Conservation (phyloP, 2,113 vertebrate species). For the Todiramphus chloris region DNA sequence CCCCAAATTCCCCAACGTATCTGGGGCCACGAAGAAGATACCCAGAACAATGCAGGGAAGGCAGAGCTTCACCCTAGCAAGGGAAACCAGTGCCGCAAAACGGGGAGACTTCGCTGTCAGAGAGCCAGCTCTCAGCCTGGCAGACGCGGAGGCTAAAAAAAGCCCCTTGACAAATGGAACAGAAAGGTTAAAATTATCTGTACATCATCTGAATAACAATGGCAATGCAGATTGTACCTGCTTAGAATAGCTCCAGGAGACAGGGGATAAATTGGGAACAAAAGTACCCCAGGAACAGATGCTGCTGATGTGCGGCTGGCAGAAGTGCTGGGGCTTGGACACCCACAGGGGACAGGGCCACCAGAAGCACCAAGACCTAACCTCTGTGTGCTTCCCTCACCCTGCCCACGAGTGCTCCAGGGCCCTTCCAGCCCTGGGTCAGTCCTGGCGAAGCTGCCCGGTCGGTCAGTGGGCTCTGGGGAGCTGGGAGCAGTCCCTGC, state of each 20-base stretch:
- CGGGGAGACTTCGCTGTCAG: rapidly evolving
- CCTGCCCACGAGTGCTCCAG: background rate
- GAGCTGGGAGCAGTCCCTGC: background rate
- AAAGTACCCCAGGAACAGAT: slow-evolving; percentile 34
- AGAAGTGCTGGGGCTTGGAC: background rate
- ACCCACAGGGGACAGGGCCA: rapidly evolving
- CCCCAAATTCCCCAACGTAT: background rate
- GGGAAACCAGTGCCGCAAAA: background rate
- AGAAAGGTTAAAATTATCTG: slow-evolving; percentile 67
- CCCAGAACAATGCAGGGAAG: background rate
- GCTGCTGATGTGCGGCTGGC: background rate
- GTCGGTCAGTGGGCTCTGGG: rapidly evolving
- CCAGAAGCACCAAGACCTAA: background rate
- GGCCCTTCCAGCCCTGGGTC: background rate
- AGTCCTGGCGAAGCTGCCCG: background rate
- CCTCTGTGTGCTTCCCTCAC: background rate
- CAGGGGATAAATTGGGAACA: slow-evolving; percentile 59
- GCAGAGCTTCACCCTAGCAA: background rate
- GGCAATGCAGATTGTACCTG: slow-evolving; percentile 56
- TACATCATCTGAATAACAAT: slow-evolving; percentile 71
- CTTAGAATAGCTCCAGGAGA: slow-evolving; percentile 60
- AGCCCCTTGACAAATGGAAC: slow-evolving; percentile 63
- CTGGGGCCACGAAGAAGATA: background rate
- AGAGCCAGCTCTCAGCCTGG: slow-evolving; percentile 9
- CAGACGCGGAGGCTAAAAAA: slow-evolving; percentile 41